Percentiles rank a stretch among this genome's conserved stretches.
These are phyloP conservation scores for Chionodraco myersi DNA, from an alignment of 2,113 vertebrate genomes.

Conservation along the genomic window DNA sequence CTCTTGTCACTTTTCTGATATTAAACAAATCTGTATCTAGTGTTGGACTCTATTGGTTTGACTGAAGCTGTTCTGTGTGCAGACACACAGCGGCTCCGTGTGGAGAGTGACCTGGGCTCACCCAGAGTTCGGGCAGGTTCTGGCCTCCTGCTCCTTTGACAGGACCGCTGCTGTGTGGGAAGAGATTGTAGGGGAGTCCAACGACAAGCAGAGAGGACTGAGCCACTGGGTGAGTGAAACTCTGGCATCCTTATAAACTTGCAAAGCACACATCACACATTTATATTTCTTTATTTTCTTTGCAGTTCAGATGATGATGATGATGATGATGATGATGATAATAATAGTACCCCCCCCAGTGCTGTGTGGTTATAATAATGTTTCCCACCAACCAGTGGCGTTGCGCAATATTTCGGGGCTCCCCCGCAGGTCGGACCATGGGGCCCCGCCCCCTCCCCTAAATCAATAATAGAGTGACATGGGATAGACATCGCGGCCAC, in stretches of 20 bases:
- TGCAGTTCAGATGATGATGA: too few species aligned
- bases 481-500: too few species aligned
- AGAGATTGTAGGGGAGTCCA: conserved; percentile 98
- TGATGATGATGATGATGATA: too few species aligned
- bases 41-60: not conserved
- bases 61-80: not conserved
- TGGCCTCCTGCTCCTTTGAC: conserved; percentile 97
- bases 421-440: too few species aligned
- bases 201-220: conserved; percentile 96
- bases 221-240: conserved; percentile 93
- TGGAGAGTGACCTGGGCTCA: conserved; percentile 99
- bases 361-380: not conserved
- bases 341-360: not conserved
- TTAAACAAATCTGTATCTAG: not conserved
- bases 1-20: not conserved
- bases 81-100: conserved; percentile 98
- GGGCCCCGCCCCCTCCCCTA: too few species aligned
- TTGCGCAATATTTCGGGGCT: too few species aligned
- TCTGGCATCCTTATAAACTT: not conserved
- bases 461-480: too few species aligned
- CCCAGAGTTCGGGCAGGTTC: conserved; percentile 96
- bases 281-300: not conserved
- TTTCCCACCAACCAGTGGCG: too few species aligned
- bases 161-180: conserved; percentile 98
- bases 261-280: too few species aligned